Conservation (phyloP, 1,140 invertebrate species). For the Magallana gigas region DNA sequence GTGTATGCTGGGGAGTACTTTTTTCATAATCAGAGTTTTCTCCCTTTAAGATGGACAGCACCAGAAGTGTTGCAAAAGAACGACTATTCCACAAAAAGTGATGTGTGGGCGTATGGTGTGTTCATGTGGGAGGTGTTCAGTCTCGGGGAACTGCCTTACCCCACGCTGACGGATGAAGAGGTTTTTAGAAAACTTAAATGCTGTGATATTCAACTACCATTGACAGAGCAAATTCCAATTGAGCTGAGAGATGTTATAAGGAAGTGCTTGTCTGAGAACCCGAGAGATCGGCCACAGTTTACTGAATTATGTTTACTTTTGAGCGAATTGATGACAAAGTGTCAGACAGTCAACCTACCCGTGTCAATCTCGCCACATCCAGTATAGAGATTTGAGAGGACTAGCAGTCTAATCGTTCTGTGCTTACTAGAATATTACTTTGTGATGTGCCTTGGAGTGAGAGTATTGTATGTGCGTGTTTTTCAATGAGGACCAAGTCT, state of each 20-base stretch:
- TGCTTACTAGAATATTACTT: slow-evolving; percentile 2
- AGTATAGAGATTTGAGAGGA: neutral
- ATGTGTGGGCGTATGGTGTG: slow-evolving; percentile 78
- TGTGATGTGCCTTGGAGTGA: slow-evolving; percentile 18
- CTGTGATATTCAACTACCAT: slow-evolving; percentile 66
- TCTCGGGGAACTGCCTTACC: slow-evolving; percentile 75
- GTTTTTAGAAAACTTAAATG: slow-evolving; percentile 82
- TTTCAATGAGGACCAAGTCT: neutral
- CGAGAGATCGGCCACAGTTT: slow-evolving; percentile 83
- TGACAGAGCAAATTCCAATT: slow-evolving; percentile 75
- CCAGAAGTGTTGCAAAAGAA: slow-evolving; percentile 90
- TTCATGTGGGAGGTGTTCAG: slow-evolving; percentile 78
- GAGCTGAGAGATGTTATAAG: slow-evolving; percentile 82
- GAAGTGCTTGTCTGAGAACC: slow-evolving; percentile 84
- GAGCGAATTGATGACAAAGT: slow-evolving; percentile 42
- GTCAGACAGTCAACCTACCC: neutral
- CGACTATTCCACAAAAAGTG: slow-evolving; percentile 82
- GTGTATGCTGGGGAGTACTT: slow-evolving; percentile 91
- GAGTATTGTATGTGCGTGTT: neutral
- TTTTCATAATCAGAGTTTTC: slow-evolving; percentile 80
- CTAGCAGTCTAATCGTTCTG: neutral
- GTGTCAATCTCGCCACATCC: neutral
- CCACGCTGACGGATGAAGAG: slow-evolving; percentile 76
- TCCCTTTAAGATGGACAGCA: slow-evolving; percentile 92
- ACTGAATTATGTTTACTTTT: slow-evolving; percentile 67